Base-by-base conservation (phyloP, 2,888 invertebrate genomes). In the Tenthredo notha region DNA sequence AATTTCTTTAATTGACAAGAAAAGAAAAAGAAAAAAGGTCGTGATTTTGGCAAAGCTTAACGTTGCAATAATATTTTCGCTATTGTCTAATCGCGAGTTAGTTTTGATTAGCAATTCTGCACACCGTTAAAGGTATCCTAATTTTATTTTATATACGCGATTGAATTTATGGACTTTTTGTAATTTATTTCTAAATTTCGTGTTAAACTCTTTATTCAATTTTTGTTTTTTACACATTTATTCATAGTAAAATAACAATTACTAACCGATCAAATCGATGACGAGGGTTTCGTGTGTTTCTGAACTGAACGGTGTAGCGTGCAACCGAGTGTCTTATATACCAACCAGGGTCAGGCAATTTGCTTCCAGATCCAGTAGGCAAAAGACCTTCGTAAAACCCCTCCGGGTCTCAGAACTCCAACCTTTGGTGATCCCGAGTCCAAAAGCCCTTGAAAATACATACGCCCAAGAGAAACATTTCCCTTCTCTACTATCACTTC, bases 321-420 rank as follows among this genome's bases (percentile, higher is more conserved):
- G 58, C 61, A 40, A 80, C 80, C 33, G 58, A 80, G 80, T 50
- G 80, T 80, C 80, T 80, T 80, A 80, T 80, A 80, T 80, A 80
- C 80, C 37, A 33, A 18, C n/a, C 37, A 80, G 80, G 77, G 77
- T 77, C 77, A 77, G 43, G 77, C 43, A 74, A 43, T 40, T 40
- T 40, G 77, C 47, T 54, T 77, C 50, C 29, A 47, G 77, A 50
- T 77, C 47, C 50, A 21, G 75, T 40, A 29, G 29, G 77, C 29
- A 37, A 61, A 80, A 80, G 78, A 61, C 80, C 80, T 80, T 80
- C 58, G 80, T 40, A 40, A 61, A 12, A 29, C 80, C 80, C 80
- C 80, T 58, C 58, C 80, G 58, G 80, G 80, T 40, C 9, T 61
- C 80, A 43, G 80, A 40, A 29, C 80, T n/a, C 9, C 61, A n/a